A percentile compares a stretch with the other conserved stretches of the same genome.
phyloP scores from a whole-genome alignment of 2,113 vertebrate genomes.

The Corvus moneduloides region DNA sequence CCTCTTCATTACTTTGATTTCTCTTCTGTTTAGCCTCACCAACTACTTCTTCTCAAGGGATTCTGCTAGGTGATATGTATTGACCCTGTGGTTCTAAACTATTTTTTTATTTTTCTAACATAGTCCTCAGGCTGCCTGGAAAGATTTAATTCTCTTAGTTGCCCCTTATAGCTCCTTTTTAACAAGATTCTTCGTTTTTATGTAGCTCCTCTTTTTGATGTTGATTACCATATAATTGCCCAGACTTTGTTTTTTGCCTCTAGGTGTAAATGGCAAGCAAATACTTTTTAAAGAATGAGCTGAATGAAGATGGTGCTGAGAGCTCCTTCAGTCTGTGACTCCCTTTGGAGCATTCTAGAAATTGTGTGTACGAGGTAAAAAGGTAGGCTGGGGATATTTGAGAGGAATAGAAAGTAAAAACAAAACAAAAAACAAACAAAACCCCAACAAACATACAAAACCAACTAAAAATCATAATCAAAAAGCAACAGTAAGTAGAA shows the following conservation, averaged over 20 bases:
- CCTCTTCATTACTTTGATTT: background rate
- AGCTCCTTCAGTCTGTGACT: background rate
- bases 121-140: background rate
- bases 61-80: background rate
- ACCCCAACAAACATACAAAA: too few species aligned
- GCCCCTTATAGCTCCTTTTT: background rate
- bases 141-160: constrained; percentile 8
- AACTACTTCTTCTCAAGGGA: background rate
- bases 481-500: background rate
- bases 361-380: background rate
- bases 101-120: background rate
- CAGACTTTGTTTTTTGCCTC: background rate
- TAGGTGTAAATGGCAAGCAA: background rate
- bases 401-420: background rate
- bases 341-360: background rate
- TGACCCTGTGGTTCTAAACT: background rate
- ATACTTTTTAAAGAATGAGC: background rate
- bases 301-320: background rate
- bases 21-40: background rate
- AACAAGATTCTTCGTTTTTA: background rate
- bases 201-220: constrained; percentile 6
- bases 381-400: background rate
- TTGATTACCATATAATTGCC: constrained; percentile 29
- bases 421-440: background rate
- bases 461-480: background rate